Base-by-base conservation (phyloP, 2,888 invertebrate genomes). In the Rhyacophila evoluta region DNA sequence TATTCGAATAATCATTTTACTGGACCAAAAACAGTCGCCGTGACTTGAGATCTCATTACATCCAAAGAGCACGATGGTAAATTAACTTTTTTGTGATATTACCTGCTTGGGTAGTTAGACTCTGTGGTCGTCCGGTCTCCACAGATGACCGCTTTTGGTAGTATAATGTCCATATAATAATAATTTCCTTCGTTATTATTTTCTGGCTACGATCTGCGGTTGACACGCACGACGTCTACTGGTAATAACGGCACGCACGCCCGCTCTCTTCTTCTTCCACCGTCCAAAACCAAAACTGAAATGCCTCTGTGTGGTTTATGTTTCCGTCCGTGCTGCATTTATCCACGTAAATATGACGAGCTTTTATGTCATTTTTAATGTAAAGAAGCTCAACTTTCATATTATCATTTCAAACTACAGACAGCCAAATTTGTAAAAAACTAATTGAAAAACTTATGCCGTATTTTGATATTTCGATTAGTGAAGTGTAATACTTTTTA, bases 141-240 rank as follows among this genome's bases (percentile, higher is more conserved):
- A 78, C 75, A 78, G 78, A 38, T 72, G 55, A 75, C 68, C 69
- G 78, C 74, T 75, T 78, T 78, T 39, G 70, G 78, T 78, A 78
- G n/a, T n/a, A 78, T 78, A 67, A 75, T 70, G 74, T 78, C 74
- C 78, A 78, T 55, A 41, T 29, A 71, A 75, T 29, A 71, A 75
- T 78, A 75, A 74, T 70, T 78, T 78, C 70, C 69, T 68, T 68
- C 55, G 19, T 71, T 71, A 69, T 69, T 70, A 10, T 28, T 75
- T 74, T 78, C 74, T 68, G 74, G 76, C 74, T 81, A 37, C 73
- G 19, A 19, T 75, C 72, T 78, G 81, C 72, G 77, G 81, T 82
- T 75, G 80, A 80, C 81, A 82, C 81, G 81, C 81, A 82, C 80
- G 81, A 77, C 73, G 70, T 78, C 79, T 77, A 74, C 75, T 29